Evolutionary conservation across 1,140 invertebrate genomes (phyloP), one percentile per base, ranked within the genome.

Genomic region (Drosophila lowei): DNA sequence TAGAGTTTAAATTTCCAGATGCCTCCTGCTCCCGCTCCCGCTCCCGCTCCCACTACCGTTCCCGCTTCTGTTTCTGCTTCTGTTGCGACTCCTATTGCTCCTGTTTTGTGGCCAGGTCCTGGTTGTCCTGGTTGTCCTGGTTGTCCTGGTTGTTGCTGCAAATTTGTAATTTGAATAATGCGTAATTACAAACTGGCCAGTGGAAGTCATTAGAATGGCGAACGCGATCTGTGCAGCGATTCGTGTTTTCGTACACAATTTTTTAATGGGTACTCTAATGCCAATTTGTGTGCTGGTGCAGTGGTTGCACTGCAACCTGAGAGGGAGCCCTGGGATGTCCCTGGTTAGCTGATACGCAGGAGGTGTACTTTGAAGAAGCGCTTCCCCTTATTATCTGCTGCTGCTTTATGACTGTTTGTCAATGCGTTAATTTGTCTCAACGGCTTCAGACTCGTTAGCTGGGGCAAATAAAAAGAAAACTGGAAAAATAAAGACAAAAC

Each of bases 131-230:
- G 56, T 55, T 74, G 63, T 53, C 46, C 25, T 21, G 41, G 28
- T 47, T 76, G 55, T 49, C 46, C 42, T 16, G 43, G 56, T 55
- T 74, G 63, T 53, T 68, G 65, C 64, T 70, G 63, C 61, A 50
- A 67, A 86, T 86, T 85, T 77, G 80, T 86, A 81, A 85, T 85
- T 86, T 85, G 83, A 86, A 85, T 85, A 86, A 80, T 85, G 83
- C 77, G 77, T 86, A 85, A 85, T 85, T 88, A 86, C 73, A 86
- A 71, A 81, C 64, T 68, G 59, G 16, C 77, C 81, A 77, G 67
- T 81, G 80, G 73, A 67, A 81, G 73, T 86, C 73, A 85, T 86
- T 85, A 86, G 64, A 80, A 80, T 74, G 80, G 43, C 67, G 73
- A 74, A 71, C 52, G 63, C 58, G 81, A 80, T 72, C 52, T 70